These are phyloP conservation scores for Tetraneura akinire DNA, from an alignment of 1,140 invertebrate genomes.

Conservation along the genomic window DNA sequence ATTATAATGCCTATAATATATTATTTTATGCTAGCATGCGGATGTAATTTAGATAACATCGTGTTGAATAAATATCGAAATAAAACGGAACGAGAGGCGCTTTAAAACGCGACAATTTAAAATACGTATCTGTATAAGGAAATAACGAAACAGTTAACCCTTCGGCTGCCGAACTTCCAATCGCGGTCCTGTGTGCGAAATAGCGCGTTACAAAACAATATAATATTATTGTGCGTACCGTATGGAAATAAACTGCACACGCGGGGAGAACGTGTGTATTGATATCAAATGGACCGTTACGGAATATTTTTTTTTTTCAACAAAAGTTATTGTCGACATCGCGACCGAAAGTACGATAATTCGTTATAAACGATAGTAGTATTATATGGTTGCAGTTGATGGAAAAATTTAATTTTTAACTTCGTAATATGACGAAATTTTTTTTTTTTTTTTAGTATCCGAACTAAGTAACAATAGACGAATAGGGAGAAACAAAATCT, in stretches of 20 bases:
- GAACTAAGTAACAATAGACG: too few relatives aligned
- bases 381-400: too few relatives aligned
- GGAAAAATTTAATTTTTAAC: too few relatives aligned
- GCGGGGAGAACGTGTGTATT: not conserved
- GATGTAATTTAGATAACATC: not conserved
- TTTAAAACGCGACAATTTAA: not conserved
- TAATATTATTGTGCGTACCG: too few relatives aligned
- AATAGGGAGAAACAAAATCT: too few relatives aligned
- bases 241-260: too few relatives aligned
- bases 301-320: not conserved
- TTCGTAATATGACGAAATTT: too few relatives aligned
- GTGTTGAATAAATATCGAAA: not conserved
- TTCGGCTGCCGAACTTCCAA: not conserved
- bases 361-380: too few relatives aligned
- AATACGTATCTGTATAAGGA: not conserved
- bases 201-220: too few relatives aligned
- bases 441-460: too few relatives aligned
- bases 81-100: not conserved
- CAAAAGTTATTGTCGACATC: constrained; percentile 17
- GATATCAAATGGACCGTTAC: constrained; percentile 37
- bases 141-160: not conserved
- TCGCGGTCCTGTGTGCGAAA: too few relatives aligned
- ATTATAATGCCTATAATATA: too few relatives aligned
- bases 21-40: not conserved
- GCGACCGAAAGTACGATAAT: not conserved